Evolutionary conservation across 2,113 vertebrate genomes (phyloP).

Genomic region (Thymallus thymallus): DNA sequence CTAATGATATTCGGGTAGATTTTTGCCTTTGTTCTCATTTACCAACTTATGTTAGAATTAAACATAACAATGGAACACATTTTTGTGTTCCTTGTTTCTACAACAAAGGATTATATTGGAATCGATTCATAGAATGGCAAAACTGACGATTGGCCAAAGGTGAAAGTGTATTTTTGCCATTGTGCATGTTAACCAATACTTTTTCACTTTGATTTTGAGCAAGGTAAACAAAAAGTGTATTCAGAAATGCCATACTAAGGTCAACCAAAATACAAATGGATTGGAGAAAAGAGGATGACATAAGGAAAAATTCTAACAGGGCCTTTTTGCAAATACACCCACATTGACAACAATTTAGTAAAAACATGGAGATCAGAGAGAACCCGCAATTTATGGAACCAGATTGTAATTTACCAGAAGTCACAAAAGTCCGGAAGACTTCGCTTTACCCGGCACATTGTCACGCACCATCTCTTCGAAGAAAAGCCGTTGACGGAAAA

Average conservation of each 20-base stretch:
- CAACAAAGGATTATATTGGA: too few relatives aligned
- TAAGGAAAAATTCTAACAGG: too few relatives aligned
- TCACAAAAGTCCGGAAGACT: not conserved
- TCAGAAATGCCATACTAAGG: too few relatives aligned
- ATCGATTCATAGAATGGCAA: too few relatives aligned
- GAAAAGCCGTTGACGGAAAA: slow-evolving; percentile 28
- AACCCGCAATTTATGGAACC: too few relatives aligned
- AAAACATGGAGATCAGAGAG: not conserved
- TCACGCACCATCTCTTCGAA: slow-evolving; percentile 41
- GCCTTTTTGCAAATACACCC: too few relatives aligned
- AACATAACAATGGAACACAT: slow-evolving; percentile 33
- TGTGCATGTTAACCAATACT: not conserved
- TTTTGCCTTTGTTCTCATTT: slow-evolving; percentile 10
- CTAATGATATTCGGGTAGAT: slow-evolving; percentile 6
- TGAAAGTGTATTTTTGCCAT: not conserved
- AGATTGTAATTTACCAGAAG: too few relatives aligned
- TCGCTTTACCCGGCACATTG: slow-evolving; percentile 37
- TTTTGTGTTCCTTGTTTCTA: too few relatives aligned
- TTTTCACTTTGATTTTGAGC: not conserved
- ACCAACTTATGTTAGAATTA: slow-evolving; percentile 6
- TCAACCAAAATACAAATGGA: too few relatives aligned
- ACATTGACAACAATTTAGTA: not conserved
- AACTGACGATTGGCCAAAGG: too few relatives aligned
- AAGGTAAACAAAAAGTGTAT: too few relatives aligned
- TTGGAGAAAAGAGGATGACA: too few relatives aligned